Conservation (phyloP, 2,113 vertebrate species). For the Hippocampus barbouri region DNA sequence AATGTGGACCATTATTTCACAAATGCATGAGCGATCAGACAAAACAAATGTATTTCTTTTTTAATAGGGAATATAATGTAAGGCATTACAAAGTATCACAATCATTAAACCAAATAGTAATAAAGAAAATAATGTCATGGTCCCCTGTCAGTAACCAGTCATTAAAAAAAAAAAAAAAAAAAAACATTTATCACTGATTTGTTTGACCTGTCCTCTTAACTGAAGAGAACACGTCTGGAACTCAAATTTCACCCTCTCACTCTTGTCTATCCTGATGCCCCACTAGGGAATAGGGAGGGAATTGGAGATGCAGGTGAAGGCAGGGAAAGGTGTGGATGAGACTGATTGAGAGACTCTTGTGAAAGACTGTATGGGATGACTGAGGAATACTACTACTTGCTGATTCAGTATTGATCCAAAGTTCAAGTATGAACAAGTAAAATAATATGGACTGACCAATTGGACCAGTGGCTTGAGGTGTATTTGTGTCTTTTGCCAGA, state of each 20-base stretch:
- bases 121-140: too few species aligned
- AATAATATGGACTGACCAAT: constrained; percentile 98
- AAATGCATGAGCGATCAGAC: too few species aligned
- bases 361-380: constrained; percentile 99
- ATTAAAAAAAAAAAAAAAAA: too few species aligned
- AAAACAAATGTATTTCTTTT: too few species aligned
- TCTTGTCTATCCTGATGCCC: constrained; percentile 18
- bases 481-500: constrained; percentile 31
- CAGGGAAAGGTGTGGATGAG: constrained; percentile 40
- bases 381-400: constrained; percentile 99
- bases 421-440: constrained; percentile 97
- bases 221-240: constrained; percentile 32
- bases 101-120: too few species aligned
- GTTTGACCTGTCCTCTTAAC: constrained; percentile 19
- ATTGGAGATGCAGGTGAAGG: constrained; percentile 5
- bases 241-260: constrained; percentile 20
- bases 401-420: constrained; percentile 99
- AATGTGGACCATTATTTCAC: too few species aligned
- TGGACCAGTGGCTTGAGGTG: constrained; percentile 85
- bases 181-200: too few species aligned
- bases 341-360: constrained; percentile 96
- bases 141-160: too few species aligned
- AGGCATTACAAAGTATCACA: too few species aligned
- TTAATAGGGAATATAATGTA: too few species aligned
- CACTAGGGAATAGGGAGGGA: background rate